Base-by-base conservation (phyloP, 2,888 invertebrate genomes). In the Exephanes ischioxanthus region DNA sequence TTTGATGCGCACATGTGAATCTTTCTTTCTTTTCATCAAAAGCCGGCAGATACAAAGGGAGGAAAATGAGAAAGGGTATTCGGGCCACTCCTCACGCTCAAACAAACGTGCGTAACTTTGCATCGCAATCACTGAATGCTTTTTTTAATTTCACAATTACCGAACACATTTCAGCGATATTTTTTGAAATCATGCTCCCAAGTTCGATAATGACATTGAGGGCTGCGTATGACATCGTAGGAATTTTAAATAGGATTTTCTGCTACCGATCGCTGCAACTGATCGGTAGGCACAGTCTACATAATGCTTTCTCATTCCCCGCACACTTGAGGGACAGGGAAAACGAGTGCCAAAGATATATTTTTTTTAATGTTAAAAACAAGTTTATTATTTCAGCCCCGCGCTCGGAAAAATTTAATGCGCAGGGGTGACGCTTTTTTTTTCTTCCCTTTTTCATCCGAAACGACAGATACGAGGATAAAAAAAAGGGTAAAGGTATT, bases 101-200 rank as follows among this genome's bases (percentile, higher is more conserved):
- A 86, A 82, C 82, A 86, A 82, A 84, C 86, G 86, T 86, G 86
- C 81, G 73, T 81, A 73, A 77, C 71, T 80, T 79, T 75, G 51
- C 70, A 63, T 70, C 73, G 79, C 68, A 41, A 51, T n/a, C 77
- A 77, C 11, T 37, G 37, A 16, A 66, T 33, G 33, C 5, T 75
- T 71, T 51, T 33, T 33, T 33, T 33, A 5, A 33, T 0, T n/a
- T n/a, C n/a, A n/a, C 61, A 75, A 78, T 22, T 55, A 22, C 77
- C 41, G 75, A 81, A 81, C 45, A 14, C 5, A 77, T 70, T 71
- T 71, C 75, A 45, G 72, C 63, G 55, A 48, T 66, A 66, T 55
- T 53, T 33, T 33, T 5, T 41, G 70, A 68, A 79, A 77, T 82
- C 85, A 85, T 85, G 85, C 85, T 71, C 53, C 73, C 75, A 85